Base-by-base conservation (phyloP, 2,797 vertebrate species). In the Staurois parvus region DNA sequence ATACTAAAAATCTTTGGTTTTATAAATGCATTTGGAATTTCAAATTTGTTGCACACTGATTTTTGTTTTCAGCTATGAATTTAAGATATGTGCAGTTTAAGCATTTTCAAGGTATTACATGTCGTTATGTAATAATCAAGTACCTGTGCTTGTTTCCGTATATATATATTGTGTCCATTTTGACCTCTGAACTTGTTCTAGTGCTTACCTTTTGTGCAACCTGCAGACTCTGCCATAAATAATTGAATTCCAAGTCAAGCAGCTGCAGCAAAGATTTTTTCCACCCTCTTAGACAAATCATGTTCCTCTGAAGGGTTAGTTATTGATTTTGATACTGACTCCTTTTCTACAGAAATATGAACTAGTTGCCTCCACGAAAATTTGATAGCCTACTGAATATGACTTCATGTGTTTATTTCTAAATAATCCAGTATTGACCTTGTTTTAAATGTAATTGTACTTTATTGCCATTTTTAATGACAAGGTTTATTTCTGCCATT, bases 311-410 rank as follows among this genome's bases (percentile, higher is more conserved):
- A 91, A 88, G 86, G 72, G 45, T 29, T 83, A 88, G 86, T 19
- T 92, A 92, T 91, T 88, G 92, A 92, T 92, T 90, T 88, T 91
- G 91, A 83, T 75, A 91, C 28, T 8, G 90, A 94, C 91, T 83
- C 88, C 81, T 88, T n/a, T 37, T 3, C 74, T n/a, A 0, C 42
- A n/a, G 84, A 66, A 84, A 83, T 13, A 56, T 52, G 56, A 82
- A 83, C 76, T 66, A 52, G 68, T 78, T 64, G 72, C 80, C 40
- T 45, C 21, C 73, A 11, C 56, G 5, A 74, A 62, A 32, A 76
- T 40, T 29, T 30, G 26, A 73, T 82, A 40, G 52, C 28, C 52
- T 48, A 26, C 29, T 68, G 8, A 32, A 32, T 48, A 48, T 48
- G 45, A 48, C 45, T 24, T 56, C 52, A 56, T 24, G 40, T 48